Conservation (phyloP, 2,113 vertebrate genomes). For the Lepidothrix coronata region DNA sequence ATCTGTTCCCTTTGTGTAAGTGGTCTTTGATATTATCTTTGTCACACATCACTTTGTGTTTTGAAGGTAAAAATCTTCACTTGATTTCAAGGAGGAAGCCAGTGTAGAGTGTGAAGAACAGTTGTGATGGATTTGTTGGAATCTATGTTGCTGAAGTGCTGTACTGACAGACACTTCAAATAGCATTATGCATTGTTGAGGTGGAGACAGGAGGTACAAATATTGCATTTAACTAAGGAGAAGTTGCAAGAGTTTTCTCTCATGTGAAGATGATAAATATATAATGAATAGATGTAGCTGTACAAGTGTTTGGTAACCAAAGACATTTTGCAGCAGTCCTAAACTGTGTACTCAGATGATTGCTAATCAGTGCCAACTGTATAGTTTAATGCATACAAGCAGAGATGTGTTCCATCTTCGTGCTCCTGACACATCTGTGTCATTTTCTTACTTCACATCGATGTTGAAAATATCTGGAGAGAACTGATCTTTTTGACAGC, state of each 20-base stretch:
- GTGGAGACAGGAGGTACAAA: neutral
- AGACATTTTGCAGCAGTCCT: neutral
- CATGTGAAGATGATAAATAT: neutral
- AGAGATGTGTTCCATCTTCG: neutral
- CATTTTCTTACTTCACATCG: accelerated
- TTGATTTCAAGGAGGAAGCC: neutral
- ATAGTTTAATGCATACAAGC: neutral
- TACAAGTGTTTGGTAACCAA: neutral
- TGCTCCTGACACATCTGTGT: neutral
- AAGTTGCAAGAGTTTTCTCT: neutral
- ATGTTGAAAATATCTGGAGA: neutral
- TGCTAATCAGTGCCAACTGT: neutral
- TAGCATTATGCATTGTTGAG: neutral
- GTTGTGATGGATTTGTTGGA: neutral
- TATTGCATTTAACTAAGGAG: neutral
- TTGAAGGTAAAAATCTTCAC: neutral
- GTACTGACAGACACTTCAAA: neutral
- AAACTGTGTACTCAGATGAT: neutral
- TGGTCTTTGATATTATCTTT: neutral
- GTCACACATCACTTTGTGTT: neutral
- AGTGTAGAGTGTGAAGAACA: neutral
- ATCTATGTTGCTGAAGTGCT: neutral
- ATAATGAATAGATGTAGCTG: neutral
- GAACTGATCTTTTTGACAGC: neutral
- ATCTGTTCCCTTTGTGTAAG: neutral